These are phyloP conservation scores for Aleiodes sp. DNA, from an alignment of 1,140 invertebrate species.

Conservation along the genomic window DNA sequence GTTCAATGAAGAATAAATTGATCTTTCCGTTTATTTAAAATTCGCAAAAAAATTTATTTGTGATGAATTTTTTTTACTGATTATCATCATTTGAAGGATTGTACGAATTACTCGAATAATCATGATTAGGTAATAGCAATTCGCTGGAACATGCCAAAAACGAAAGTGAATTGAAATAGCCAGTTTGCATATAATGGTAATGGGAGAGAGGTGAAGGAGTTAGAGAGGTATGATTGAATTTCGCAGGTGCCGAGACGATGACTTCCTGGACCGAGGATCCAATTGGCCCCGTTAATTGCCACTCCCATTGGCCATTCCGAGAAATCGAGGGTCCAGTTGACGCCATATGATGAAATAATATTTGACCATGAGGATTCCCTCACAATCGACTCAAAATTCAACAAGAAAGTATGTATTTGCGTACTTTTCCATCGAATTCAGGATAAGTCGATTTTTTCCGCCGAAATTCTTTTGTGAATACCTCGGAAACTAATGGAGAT, in stretches of 20 bases:
- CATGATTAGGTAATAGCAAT: background rate
- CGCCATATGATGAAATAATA: background rate
- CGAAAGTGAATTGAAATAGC: constrained; percentile 4
- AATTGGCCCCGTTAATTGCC: constrained; percentile 44
- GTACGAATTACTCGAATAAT: background rate
- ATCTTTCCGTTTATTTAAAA: too few relatives aligned
- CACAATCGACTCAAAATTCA: too few relatives aligned
- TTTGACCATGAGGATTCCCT: too few relatives aligned
- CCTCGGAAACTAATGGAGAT: too few relatives aligned
- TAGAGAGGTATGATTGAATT: constrained; percentile 24
- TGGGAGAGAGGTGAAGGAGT: background rate
- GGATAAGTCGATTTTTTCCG: too few relatives aligned
- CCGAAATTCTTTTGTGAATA: too few relatives aligned
- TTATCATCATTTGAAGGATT: too few relatives aligned
- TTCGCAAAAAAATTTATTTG: too few relatives aligned
- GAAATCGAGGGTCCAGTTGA: background rate
- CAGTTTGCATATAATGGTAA: background rate
- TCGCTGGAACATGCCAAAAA: background rate
- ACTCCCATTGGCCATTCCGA: background rate
- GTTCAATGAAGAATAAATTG: too few relatives aligned
- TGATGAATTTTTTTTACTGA: too few relatives aligned
- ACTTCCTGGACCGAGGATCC: constrained; percentile 48
- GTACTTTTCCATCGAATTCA: too few relatives aligned
- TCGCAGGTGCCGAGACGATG: constrained; percentile 36
- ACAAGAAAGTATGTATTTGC: too few relatives aligned